phyloP scores from a whole-genome alignment of 2,797 vertebrate genomes.

The Micromesistius poutassou region DNA sequence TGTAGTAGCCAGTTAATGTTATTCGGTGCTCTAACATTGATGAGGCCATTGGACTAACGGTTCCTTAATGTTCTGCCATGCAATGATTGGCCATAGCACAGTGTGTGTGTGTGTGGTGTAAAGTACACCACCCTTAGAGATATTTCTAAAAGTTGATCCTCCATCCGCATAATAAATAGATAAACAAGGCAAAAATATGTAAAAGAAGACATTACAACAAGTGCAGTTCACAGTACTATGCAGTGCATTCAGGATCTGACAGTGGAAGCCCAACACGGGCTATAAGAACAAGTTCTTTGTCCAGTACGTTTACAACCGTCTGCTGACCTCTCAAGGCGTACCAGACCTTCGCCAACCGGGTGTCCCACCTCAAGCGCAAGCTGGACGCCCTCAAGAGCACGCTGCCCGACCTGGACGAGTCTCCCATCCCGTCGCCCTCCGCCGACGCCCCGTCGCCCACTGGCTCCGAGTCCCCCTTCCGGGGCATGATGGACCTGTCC shows the following conservation, averaged over 20 bases:
- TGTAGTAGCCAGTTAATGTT: background rate
- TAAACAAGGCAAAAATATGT: background rate
- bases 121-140: background rate
- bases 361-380: slow-evolving; percentile 95
- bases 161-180: background rate
- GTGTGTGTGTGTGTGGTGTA: background rate
- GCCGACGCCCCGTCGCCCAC: slow-evolving; percentile 92
- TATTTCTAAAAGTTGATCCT: background rate
- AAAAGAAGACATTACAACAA: background rate
- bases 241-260: background rate
- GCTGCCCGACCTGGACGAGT: slow-evolving; percentile 90
- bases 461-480: slow-evolving; percentile 93
- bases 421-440: slow-evolving; percentile 92
- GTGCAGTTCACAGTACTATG: background rate
- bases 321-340: slow-evolving; percentile 79
- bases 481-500: slow-evolving; percentile 69
- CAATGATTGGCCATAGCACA: background rate
- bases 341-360: slow-evolving; percentile 93
- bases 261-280: background rate
- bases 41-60: background rate
- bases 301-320: background rate
- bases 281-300: background rate
- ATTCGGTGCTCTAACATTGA: background rate
- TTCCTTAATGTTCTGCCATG: background rate
- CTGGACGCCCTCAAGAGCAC: slow-evolving; percentile 87